These are phyloP conservation scores for Liposcelis brunnea DNA, from an alignment of 2,888 invertebrate genomes.

Conservation along the genomic window DNA sequence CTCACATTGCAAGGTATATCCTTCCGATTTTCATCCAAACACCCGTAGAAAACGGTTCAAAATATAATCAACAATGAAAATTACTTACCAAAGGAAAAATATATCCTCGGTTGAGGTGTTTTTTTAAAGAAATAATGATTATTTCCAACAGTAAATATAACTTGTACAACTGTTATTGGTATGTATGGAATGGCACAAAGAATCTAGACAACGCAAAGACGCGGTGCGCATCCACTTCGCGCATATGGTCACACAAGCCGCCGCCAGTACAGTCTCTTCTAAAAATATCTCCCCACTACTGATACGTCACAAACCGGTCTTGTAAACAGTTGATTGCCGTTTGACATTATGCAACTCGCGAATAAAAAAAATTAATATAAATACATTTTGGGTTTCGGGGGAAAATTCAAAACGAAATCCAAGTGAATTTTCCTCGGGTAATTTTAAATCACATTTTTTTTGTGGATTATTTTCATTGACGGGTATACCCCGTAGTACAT, in stretches of 20 bases:
- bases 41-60: constrained; percentile 12
- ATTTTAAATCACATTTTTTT: too few species aligned
- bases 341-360: too few species aligned
- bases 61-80: constrained; percentile 19
- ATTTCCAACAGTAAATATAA: constrained; percentile 41
- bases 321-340: too few species aligned
- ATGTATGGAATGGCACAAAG: constrained; percentile 96
- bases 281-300: too few species aligned
- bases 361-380: too few species aligned
- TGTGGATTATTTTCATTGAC: too few species aligned
- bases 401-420: too few species aligned
- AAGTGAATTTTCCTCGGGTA: too few species aligned
- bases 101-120: constrained; percentile 41
- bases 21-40: constrained; percentile 14
- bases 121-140: constrained; percentile 46
- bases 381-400: too few species aligned
- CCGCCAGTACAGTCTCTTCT: constrained; percentile 29
- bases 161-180: constrained; percentile 41
- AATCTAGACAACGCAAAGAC: constrained; percentile 87
- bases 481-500: too few species aligned
- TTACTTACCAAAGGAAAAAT: constrained; percentile 55
- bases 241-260: constrained; percentile 52
- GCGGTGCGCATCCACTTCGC: constrained; percentile 69
- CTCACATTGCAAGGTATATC: neutral
- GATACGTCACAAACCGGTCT: too few species aligned